A percentile compares a stretch with the other conserved stretches of the same genome.
Evolutionary conservation across 2,888 invertebrate genomes (phyloP).

Genomic region (Siphonodentalium dalli): DNA sequence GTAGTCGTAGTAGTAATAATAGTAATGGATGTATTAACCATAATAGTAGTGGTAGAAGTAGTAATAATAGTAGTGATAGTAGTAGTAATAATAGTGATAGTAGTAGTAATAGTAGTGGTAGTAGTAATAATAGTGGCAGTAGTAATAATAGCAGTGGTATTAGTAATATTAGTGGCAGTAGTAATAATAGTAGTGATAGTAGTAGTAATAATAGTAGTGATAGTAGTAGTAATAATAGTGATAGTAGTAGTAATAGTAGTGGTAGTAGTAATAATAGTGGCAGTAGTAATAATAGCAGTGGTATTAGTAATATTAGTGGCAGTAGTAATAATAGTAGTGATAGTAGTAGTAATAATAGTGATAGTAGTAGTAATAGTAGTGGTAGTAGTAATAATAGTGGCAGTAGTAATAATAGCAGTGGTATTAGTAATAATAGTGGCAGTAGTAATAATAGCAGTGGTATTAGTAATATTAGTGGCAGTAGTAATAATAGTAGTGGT

Average conservation of each 20-base stretch:
- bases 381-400: neutral
- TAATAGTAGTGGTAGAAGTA: neutral
- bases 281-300: neutral
- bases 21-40: neutral
- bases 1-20: neutral
- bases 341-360: neutral
- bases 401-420: neutral
- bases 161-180: neutral
- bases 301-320: neutral
- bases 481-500: neutral
- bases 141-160: neutral
- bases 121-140: neutral
- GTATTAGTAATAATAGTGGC: neutral
- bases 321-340: neutral
- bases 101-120: neutral
- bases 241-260: neutral
- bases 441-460: neutral
- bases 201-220: neutral
- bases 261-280: slow-evolving; percentile 1
- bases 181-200: neutral
- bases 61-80: neutral
- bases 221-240: neutral
- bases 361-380: slow-evolving; percentile 1
- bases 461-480: neutral
- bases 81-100: neutral